These are phyloP conservation scores for Melanogrammus aeglefinus DNA, from an alignment of 2,797 vertebrate genomes.

Conservation along the genomic window DNA sequence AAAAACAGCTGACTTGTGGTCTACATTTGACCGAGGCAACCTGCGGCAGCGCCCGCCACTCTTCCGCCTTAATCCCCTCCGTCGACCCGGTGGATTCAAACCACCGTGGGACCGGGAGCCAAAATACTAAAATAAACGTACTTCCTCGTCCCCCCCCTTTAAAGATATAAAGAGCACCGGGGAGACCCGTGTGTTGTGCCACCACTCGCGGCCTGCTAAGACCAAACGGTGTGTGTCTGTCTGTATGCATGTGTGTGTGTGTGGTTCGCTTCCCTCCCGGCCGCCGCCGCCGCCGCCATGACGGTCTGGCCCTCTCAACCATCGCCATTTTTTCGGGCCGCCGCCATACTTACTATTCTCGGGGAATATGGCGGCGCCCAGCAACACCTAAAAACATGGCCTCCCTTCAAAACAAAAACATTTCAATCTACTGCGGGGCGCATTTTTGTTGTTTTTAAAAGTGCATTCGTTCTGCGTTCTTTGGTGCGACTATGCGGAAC, in stretches of 20 bases:
- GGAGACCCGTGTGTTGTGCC: no score
- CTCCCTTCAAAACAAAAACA: conserved; percentile 98
- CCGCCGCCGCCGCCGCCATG: conserved; percentile 76
- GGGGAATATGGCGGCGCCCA: conserved; percentile 99
- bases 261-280: conserved; percentile 74
- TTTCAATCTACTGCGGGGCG: conserved; percentile 44
- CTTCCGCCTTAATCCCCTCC: no score
- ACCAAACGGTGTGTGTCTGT: no score
- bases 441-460: conserved; percentile 31
- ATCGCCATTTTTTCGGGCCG: conserved; percentile 98
- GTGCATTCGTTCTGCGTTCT: conserved; percentile 23
- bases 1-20: no score
- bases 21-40: no score
- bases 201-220: no score
- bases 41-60: no score
- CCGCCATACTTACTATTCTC: conserved; percentile 91
- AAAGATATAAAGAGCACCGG: rapidly evolving
- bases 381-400: conserved; percentile 95
- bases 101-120: no score
- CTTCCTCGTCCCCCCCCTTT: not conserved
- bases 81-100: no score
- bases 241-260: not conserved
- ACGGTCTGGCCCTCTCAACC: conserved; percentile 73
- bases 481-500: conserved; percentile 25
- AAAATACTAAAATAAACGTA: not conserved